Conservation (phyloP, 2,113 vertebrate genomes). For the Nerophis lumbriciformis region DNA sequence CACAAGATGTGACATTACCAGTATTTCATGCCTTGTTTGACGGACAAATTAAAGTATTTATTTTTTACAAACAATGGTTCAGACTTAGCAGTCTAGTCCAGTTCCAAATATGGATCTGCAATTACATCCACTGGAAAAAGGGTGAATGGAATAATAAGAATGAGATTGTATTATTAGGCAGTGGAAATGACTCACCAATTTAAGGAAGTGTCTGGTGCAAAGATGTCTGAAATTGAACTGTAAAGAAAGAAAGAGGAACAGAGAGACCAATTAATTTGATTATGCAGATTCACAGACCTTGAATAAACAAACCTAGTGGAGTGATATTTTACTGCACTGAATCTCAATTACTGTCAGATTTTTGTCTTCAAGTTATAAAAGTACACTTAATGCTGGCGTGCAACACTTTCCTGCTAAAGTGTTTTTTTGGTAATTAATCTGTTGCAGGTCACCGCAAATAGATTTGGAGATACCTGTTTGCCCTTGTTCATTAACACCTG, state of each 20-base stretch:
- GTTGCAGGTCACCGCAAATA: no score
- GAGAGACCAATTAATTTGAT: conserved; percentile 6
- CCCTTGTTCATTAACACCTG: no score
- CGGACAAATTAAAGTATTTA: neutral
- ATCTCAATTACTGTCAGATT: neutral
- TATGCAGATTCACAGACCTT: neutral
- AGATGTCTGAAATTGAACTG: conserved; percentile 65
- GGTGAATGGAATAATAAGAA: neutral
- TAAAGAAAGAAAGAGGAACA: conserved; percentile 5
- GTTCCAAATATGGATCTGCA: neutral
- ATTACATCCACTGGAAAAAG: neutral
- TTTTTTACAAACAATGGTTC: neutral
- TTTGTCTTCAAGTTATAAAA: neutral
- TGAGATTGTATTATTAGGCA: conserved; percentile 4
- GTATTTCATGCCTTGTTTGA: neutral
- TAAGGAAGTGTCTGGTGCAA: conserved; percentile 44
- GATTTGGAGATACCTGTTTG: no score
- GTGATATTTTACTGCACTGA: neutral
- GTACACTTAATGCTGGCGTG: neutral
- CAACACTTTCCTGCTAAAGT: neutral
- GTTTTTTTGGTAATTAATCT: neutral
- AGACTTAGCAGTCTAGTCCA: neutral
- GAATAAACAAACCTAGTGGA: neutral
- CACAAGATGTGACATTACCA: neutral
- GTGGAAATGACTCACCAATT: conserved; percentile 49